phyloP scores from a whole-genome alignment of 2,797 vertebrate species.

The Cheirogaleus major region DNA sequence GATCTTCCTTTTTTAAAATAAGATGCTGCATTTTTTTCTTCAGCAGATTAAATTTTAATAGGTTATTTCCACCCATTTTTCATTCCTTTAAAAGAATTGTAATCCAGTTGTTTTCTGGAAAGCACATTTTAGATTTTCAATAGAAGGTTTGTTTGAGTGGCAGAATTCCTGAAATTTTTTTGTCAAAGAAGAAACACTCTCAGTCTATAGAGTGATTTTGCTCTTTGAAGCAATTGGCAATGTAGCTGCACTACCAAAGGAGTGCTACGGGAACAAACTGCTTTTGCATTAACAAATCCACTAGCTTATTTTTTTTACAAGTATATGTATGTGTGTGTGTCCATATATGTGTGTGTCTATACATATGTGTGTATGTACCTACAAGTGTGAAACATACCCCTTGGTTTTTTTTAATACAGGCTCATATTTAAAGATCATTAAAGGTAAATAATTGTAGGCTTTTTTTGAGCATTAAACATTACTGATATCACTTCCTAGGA shows the following conservation, averaged over 20 bases:
- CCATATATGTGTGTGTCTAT: background rate
- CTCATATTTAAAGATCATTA: constrained; percentile 63
- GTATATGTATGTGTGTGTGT: background rate
- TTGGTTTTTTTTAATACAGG: constrained; percentile 37
- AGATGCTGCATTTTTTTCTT: background rate
- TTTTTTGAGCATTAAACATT: constrained; percentile 34
- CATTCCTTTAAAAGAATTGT: constrained; percentile 21
- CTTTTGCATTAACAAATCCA: constrained; percentile 49
- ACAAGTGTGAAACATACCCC: background rate
- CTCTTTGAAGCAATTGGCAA: background rate
- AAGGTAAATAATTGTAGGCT: constrained; percentile 43
- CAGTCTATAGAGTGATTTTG: background rate
- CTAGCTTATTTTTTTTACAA: constrained; percentile 14
- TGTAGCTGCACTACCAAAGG: background rate
- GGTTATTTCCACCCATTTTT: constrained; percentile 28
- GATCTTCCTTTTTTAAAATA: background rate
- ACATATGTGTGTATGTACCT: background rate
- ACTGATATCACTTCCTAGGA: constrained; percentile 44
- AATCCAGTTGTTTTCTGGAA: constrained; percentile 48
- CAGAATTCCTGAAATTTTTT: constrained; percentile 52
- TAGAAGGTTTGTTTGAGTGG: constrained; percentile 40
- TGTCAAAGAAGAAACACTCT: constrained; percentile 40
- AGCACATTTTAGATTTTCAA: constrained; percentile 49
- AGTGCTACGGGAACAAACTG: constrained; percentile 18
- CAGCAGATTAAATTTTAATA: background rate